Evolutionary conservation across 2,797 vertebrate species (phyloP).

Genomic region (Cryptoprocta ferox): DNA sequence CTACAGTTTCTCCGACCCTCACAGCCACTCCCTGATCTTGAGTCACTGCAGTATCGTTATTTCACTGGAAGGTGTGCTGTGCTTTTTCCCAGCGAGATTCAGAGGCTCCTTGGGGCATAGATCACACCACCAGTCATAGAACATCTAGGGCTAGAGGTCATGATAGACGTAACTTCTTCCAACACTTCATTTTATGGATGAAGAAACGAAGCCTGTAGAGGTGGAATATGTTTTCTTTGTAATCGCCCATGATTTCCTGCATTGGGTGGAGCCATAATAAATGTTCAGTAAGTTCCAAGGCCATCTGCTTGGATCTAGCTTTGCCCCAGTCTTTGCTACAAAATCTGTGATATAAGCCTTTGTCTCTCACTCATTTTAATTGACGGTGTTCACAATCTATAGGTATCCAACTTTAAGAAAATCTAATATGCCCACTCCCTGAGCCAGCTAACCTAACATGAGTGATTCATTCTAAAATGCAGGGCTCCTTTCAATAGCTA

Average conservation of each 20-base stretch:
- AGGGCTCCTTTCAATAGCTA: neutral
- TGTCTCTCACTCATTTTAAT: neutral
- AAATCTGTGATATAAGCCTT: neutral
- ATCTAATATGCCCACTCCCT: neutral
- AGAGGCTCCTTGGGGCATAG: neutral
- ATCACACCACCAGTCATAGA: neutral
- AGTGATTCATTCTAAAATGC: constrained; percentile 9
- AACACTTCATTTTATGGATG: neutral
- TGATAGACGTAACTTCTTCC: neutral
- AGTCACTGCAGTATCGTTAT: neutral
- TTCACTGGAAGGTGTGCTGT: neutral
- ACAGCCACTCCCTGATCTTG: neutral
- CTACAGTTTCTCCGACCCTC: neutral
- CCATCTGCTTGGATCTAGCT: neutral
- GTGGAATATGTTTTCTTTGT: neutral
- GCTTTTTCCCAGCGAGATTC: neutral
- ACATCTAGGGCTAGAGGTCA: neutral
- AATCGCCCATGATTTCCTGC: neutral
- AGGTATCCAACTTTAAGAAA: neutral
- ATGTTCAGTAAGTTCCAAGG: neutral
- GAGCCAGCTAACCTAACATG: neutral
- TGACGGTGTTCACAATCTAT: neutral
- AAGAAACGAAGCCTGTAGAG: neutral
- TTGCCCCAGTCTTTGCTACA: neutral
- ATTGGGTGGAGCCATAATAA: neutral